Evolutionary conservation across 2,888 invertebrate species (phyloP), one percentile per base, ranked within the genome.

Genomic region (Drosophila maculinotata): DNA sequence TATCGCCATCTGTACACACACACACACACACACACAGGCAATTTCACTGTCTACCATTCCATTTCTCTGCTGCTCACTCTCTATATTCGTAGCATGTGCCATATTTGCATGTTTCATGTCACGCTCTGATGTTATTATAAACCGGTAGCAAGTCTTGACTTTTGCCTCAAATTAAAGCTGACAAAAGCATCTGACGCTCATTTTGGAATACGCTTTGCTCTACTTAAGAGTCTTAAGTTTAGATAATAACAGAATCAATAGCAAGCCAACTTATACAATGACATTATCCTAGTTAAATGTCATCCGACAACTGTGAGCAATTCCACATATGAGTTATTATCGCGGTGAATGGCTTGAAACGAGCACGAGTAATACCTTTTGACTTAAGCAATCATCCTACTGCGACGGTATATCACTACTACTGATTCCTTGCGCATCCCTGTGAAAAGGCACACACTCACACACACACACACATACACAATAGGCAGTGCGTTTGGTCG

Each of bases 91-190:
- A 39, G 25, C 71, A 39, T 69, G 48, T 71, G 58, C 54, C 59
- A 72, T 54, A 76, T 72, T 72, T 72, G 72, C 77, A 76, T 76
- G 72, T 65, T 57, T 67, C 56, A 39, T 71, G 60, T 67, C 70
- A 71, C 69, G 60, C 57, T 26, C 57, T 47, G 30, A 25, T 52
- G 58, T 45, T 69, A 62, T 48, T 74, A 58, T 68, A 52, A 74
- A 52, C 45, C 36, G 35, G 44, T 0, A 26, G 49, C 38, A 58
- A 23, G 49, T 63, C 57, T 53, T 47, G 58, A 58, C 57, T 56
- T 33, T 45, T 35, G 54, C 26, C 30, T 57, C 57, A 79, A 69
- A 66, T 66, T 62, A 59, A 69, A 60, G n/a, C 63, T 76, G 76
- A 63, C 76, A 76, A 76, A 53, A 54, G 59, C 66, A 74, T 62